Base-by-base conservation (phyloP, 2,888 invertebrate genomes). In the Cryptus viduatorius region DNA sequence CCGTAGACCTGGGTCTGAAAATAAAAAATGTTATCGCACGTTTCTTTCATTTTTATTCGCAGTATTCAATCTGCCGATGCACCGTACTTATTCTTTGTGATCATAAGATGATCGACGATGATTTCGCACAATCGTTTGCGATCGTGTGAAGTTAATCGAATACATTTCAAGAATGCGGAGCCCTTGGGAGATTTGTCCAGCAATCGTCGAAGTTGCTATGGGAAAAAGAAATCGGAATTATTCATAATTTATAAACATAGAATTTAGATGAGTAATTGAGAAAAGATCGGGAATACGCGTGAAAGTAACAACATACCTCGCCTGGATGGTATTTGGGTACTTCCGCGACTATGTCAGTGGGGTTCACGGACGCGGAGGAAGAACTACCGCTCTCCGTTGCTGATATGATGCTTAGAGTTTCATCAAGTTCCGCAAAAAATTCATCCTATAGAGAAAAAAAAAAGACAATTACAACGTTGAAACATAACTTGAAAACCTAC, bases 91-190 rank as follows among this genome's bases (percentile, higher is more conserved):
- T 46, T 24, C 8, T 67, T 53, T 0, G 44, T 29, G 24, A 48
- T 72, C 68, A 79, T 64, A 10, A 79, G 64, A 46, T 79, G 31
- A 61, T 71, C 61, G 31, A 79, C 48, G 16, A 71, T 19, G 29
- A 71, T 79, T 1, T 56, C 69, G 48, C 71, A 79, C 24, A 79
- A 46, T 37, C 31, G 71, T 37, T 71, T 71, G 31, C 79, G 53
- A n/a, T 79, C 79, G 12, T 29, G 48, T 7, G 48, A 16, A 16
- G 16, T 71, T 4, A 79, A 64, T 29, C 37, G 16, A 16, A 37
- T 48, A 19, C 24, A 42, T 10, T 68, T 69, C 2, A 79, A 42
- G 16, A 79, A 42, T 31, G 64, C 64, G n/a, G 44, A 10, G n/a
- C 64, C 71, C 69, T 37, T 48, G 12, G 61, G 12, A 24, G 50